These are phyloP conservation scores for Eledona agricola DNA, from an alignment of 2,888 invertebrate species.

Conservation along the genomic window DNA sequence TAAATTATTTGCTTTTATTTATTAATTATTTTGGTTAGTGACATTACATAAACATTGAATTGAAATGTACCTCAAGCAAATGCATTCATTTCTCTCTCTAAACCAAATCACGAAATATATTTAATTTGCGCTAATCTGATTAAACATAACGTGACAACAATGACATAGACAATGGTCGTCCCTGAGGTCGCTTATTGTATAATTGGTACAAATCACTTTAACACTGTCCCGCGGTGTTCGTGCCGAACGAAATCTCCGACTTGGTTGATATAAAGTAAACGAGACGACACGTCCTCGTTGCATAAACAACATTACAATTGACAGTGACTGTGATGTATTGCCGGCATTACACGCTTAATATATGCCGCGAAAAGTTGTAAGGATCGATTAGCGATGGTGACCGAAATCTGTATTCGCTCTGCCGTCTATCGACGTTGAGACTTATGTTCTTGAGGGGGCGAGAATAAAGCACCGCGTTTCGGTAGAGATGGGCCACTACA, in stretches of 20 bases:
- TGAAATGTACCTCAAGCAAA: too few species aligned
- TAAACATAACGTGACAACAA: slow-evolving; percentile 22
- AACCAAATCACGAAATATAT: slow-evolving; percentile 16
- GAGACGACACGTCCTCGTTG: slow-evolving; percentile 4
- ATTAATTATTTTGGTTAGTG: too few species aligned
- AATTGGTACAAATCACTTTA: slow-evolving; percentile 17
- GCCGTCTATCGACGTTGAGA: slow-evolving; percentile 49
- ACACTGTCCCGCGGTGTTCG: slow-evolving; percentile 10
- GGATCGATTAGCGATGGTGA: slow-evolving; percentile 18
- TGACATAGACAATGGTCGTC: slow-evolving; percentile 20
- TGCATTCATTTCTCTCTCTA: slow-evolving; percentile 5
- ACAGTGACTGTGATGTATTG: slow-evolving; percentile 19
- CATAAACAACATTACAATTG: slow-evolving; percentile 20
- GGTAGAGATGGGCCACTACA: slow-evolving; percentile 45
- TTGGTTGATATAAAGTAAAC: slow-evolving; percentile 10
- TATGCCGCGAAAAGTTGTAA: slow-evolving; percentile 22
- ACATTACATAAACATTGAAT: too few species aligned
- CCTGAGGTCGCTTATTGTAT: slow-evolving; percentile 10
- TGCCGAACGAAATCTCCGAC: slow-evolving; percentile 6
- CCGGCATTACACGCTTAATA: slow-evolving; percentile 17
- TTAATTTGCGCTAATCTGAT: slow-evolving; percentile 24
- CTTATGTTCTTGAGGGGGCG: slow-evolving; percentile 47
- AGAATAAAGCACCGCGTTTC: slow-evolving; percentile 43
- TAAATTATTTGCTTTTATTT: too few species aligned
- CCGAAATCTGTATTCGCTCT: slow-evolving; percentile 34